phyloP scores from a whole-genome alignment of 2,888 invertebrate species.

The Agelastica alni region DNA sequence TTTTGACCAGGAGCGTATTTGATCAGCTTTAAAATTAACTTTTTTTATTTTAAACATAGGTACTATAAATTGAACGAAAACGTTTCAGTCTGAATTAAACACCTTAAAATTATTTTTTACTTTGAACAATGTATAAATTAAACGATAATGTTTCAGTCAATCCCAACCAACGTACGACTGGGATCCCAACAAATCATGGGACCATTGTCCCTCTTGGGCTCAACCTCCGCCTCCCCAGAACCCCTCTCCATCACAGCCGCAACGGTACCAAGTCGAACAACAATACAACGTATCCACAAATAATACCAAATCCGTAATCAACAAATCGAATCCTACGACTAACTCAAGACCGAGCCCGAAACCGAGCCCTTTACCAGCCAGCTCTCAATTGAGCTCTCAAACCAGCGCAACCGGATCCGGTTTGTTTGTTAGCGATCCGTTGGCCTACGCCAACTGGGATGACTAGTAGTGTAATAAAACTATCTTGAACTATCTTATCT shows the following conservation, averaged over 20 bases:
- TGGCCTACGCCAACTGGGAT: constrained; percentile 47
- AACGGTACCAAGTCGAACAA: constrained; percentile 54
- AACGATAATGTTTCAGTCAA: constrained; percentile 41
- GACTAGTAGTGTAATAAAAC: constrained; percentile 37
- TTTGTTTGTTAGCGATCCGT: constrained; percentile 46
- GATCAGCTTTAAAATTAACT: too few species aligned
- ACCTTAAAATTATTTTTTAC: too few species aligned
- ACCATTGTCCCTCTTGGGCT: constrained; percentile 54
- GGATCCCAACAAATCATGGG: constrained; percentile 53
- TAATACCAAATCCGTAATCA: constrained; percentile 54
- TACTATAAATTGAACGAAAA: too few species aligned
- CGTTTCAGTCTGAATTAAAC: too few species aligned
- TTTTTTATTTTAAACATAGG: too few species aligned
- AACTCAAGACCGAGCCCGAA: constrained; percentile 9
- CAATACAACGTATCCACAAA: constrained; percentile 54
- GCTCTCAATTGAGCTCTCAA: constrained; percentile 14
- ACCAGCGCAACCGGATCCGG: constrained; percentile 31
- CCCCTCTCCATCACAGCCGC: constrained; percentile 32
- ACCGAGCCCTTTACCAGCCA: constrained; percentile 27
- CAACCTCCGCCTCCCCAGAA: constrained; percentile 40
- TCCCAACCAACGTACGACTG: constrained; percentile 50
- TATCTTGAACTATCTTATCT: too few species aligned
- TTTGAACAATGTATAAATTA: too few species aligned
- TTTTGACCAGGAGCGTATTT: too few species aligned
- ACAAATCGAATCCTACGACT: constrained; percentile 40